A percentile compares a stretch with the other conserved stretches of the same genome.
These are phyloP conservation scores for Dexiosoma caninum DNA, from an alignment of 2,888 invertebrate species.

Conservation along the genomic window DNA sequence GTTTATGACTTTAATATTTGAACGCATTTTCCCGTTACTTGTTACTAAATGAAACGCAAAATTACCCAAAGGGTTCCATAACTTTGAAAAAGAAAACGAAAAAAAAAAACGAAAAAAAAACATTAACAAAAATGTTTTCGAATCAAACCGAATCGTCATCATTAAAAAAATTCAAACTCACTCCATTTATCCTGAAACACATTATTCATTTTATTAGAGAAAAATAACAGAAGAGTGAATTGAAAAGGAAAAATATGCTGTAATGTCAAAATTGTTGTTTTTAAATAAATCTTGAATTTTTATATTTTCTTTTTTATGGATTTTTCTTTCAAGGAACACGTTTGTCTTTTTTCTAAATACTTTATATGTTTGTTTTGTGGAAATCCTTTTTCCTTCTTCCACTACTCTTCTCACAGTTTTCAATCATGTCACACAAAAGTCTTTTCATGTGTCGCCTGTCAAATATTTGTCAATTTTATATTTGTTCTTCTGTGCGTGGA, in stretches of 20 bases:
- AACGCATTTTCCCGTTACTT: slow-evolving; percentile 47
- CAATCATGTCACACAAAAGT: slow-evolving; percentile 35
- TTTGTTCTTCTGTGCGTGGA: slow-evolving; percentile 1
- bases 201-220: slow-evolving; percentile 44
- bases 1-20: slow-evolving; percentile 38
- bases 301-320: no score
- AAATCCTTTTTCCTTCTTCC: slow-evolving; percentile 28
- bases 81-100: background rate
- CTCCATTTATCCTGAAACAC: slow-evolving; percentile 31
- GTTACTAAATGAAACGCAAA: slow-evolving; percentile 54
- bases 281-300: slow-evolving; percentile 55
- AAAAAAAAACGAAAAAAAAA: background rate
- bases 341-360: slow-evolving; percentile 34
- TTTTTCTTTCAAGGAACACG: background rate
- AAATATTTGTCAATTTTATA: slow-evolving; percentile 61
- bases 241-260: slow-evolving; percentile 28
- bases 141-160: slow-evolving; percentile 28
- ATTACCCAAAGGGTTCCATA: slow-evolving; percentile 44
- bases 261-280: slow-evolving; percentile 47
- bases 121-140: slow-evolving; percentile 34
- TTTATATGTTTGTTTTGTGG: slow-evolving; percentile 28
- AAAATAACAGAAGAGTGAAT: background rate
- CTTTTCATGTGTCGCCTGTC: slow-evolving; percentile 58
- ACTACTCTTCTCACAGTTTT: background rate
- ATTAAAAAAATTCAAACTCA: slow-evolving; percentile 7